Base-by-base conservation (phyloP, 2,113 vertebrate species). In the Amia ocellicauda region DNA sequence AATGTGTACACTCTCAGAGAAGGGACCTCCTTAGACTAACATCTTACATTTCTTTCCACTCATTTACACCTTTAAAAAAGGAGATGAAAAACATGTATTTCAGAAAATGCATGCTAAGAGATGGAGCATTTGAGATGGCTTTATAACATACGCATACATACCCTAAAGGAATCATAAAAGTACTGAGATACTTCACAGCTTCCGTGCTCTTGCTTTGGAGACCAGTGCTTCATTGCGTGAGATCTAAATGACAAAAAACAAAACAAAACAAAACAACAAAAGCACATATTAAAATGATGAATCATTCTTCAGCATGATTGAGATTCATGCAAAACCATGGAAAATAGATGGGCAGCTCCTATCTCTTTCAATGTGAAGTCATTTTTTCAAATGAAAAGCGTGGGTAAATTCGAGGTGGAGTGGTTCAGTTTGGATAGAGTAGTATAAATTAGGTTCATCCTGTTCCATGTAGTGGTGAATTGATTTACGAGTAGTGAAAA, bases 291-390 rank as follows among this genome's bases (percentile, higher is more conserved):
- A 62, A 10, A 66, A 64, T 80, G 78, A 83, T 74, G 63, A 70
- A 83, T 80, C 58, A 60, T 68, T 70, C 67, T 52, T 60, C 76
- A 69, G 72, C 58, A 60, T 7, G 4, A 66, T 67, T 59, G 69
- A 58, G 50, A 59, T 81, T n/a, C n/a, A 79, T 80, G 71, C 80
- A 80, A 83, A 85, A 85, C 74, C 82, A 78, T 73, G 72, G 43
- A 45, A 62, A 42, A 19, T 41, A 71, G 78, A 84, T 71, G 77
- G 77, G 72, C 49, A 36, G 67, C 68, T 69, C 69, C 73, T 75
- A 66, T 76, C 60, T 77, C 73, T 74, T 53, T 36, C 40, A 2
- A 20, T 40, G 29, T 16, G 24, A 43, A 49, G 29, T 13, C 11
- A 29, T 53, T 58, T 7, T 31, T 40, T n/a, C 47, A 51, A 55